Evolutionary conservation across 2,113 vertebrate species (phyloP), one percentile per base, ranked within the genome.

Genomic region (Trogon surrucura): DNA sequence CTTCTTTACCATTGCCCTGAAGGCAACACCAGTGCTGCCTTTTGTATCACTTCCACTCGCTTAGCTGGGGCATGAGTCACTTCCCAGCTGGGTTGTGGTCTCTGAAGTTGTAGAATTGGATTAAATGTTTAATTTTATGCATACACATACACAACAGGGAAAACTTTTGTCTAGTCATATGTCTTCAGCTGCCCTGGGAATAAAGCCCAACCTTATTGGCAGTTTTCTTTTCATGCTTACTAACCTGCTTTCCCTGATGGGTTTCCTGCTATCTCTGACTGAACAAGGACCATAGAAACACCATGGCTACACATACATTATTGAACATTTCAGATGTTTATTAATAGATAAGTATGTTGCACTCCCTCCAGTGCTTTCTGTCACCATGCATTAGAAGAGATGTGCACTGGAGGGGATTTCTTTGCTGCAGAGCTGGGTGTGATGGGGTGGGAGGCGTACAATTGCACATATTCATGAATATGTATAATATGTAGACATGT

Each of bases 301-400:
- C 77, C 41, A 72, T 56, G n/a, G 51, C 73, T 95, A 72, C 32
- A 34, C 61, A 93, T 89, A 89, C 87, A 77, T 96, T 94, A 95
- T 74, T 93, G 89, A 97, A 94, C 70, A 51, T 93, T 96, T 97
- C 79, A 62, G 72, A 93, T 75, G 88, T 86, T 93, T 96, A 82
- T 95, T 95, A 96, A 95, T 94, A 91, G 75, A 90, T 91, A 81
- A 94, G 81, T 78, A 66, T 82, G 74, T 75, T 91, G 80, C 61
- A 36, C 91, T 71, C 29, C 93, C 89, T 92, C 91, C 54, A 30
- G 58, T 84, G 77, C 80, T 92, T 92, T 88, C 96, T 97, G 94
- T 95, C 95, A 89, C 58, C 38, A 53, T 58, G 66, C 82, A 74
- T 94, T 95, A 95, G 79, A 91, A 73, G 44, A 79, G 70, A 61